Evolutionary conservation across 1,140 invertebrate genomes (phyloP).

Genomic region (Zaprionus ornatus): DNA sequence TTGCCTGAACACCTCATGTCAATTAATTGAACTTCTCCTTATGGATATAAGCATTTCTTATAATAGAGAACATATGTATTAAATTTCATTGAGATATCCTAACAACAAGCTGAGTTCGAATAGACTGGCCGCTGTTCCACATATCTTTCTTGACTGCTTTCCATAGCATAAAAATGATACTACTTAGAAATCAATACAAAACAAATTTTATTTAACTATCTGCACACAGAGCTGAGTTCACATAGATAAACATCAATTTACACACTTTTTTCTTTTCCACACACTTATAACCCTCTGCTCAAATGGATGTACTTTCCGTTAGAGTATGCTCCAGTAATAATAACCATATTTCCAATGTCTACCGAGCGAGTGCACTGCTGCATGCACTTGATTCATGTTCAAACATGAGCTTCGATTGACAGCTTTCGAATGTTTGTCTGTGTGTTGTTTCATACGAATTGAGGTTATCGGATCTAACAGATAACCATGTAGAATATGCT

Average conservation of each 20-base stretch:
- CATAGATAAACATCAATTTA: background rate
- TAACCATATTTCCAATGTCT: conserved; percentile 42
- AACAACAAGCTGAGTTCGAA: background rate
- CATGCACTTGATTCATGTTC: conserved; percentile 63
- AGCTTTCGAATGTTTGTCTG: background rate
- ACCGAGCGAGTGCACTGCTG: conserved; percentile 52
- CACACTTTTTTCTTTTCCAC: background rate
- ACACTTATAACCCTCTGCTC: background rate
- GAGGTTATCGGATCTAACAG: conserved; percentile 40
- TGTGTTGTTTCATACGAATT: conserved; percentile 12
- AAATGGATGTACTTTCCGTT: background rate
- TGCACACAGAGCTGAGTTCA: background rate
- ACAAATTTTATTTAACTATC: background rate
- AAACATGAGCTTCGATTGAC: conserved; percentile 30
- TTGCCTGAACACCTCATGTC: background rate
- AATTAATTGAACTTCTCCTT: background rate
- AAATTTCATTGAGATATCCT: background rate
- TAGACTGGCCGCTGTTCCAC: background rate
- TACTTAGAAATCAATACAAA: background rate
- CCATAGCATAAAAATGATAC: background rate
- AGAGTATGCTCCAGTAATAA: conserved; percentile 15
- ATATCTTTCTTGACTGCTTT: background rate
- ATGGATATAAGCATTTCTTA: background rate
- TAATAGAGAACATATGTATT: background rate
- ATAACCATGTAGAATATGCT: conserved; percentile 19